These are phyloP conservation scores for Rattus rattus DNA, from an alignment of 2,113 vertebrate genomes.

Conservation along the genomic window DNA sequence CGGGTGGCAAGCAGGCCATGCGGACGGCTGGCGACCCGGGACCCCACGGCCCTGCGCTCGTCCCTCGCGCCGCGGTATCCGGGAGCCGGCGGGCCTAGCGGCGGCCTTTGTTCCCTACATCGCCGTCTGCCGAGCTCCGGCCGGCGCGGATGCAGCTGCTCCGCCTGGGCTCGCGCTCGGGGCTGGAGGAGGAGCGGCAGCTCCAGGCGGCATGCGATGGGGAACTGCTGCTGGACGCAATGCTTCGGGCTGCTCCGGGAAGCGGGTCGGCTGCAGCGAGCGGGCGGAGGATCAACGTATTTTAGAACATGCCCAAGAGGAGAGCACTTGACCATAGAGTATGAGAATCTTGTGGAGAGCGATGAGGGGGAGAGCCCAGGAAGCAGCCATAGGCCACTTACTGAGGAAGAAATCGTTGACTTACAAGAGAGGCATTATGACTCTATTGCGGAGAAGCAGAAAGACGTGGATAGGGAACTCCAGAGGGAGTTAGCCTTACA, in stretches of 20 bases:
- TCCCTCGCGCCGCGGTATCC: not conserved
- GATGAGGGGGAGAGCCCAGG: no score
- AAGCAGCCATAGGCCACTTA: constrained; percentile 96
- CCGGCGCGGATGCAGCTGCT: constrained; percentile 76
- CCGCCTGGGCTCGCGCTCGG: constrained; percentile 41
- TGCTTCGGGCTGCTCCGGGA: constrained; percentile 87
- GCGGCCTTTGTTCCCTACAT: constrained; percentile 46
- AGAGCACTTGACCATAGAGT: no score
- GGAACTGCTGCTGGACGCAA: constrained; percentile 90
- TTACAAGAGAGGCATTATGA: constrained; percentile 93
- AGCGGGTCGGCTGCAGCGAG: constrained; percentile 84
- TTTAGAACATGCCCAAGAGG: no score
- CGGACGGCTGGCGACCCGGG: not conserved
- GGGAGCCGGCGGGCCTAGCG: constrained; percentile 1
- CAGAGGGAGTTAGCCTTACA: constrained; percentile 98
- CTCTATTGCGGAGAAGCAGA: constrained; percentile 94
- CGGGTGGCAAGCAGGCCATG: not conserved
- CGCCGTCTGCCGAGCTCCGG: constrained; percentile 25
- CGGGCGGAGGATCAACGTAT: constrained; percentile 81
- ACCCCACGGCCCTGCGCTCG: not conserved
- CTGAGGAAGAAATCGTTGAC: constrained; percentile 94
- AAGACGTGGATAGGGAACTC: constrained; percentile 91
- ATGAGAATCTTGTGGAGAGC: no score
- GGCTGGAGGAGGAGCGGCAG: constrained; percentile 32
- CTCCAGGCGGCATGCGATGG: constrained; percentile 87